Conservation (phyloP, 2,113 vertebrate genomes). For the Mustela lutreola region DNA sequence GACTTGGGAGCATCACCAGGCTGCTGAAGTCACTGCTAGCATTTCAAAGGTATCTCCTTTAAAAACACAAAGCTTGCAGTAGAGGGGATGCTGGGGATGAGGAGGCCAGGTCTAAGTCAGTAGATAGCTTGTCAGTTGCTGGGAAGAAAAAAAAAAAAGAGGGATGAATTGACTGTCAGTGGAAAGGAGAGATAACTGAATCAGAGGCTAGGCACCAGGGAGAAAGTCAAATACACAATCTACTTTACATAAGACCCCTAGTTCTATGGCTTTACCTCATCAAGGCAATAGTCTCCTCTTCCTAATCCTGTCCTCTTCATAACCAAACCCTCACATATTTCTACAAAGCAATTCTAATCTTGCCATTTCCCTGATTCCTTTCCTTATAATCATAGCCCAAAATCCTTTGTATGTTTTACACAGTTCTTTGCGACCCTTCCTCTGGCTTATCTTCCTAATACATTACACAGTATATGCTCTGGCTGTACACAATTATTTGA, state of each 20-base stretch:
- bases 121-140: background rate
- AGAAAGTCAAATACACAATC: background rate
- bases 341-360: background rate
- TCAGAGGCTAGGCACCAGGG: background rate
- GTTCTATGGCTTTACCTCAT: background rate
- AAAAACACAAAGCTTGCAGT: background rate
- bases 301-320: background rate
- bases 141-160: background rate
- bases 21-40: background rate
- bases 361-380: background rate
- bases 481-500: background rate
- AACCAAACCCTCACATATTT: background rate
- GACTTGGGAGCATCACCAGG: background rate
- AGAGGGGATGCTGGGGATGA: background rate
- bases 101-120: background rate
- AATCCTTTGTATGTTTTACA: background rate
- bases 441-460: background rate
- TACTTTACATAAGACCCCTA: background rate
- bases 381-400: background rate
- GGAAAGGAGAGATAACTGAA: background rate
- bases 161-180: background rate
- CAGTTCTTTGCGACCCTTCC: background rate
- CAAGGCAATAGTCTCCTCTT: background rate
- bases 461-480: background rate
- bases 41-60: background rate